Conservation (phyloP, 2,113 vertebrate species). For the Canis aureus region DNA sequence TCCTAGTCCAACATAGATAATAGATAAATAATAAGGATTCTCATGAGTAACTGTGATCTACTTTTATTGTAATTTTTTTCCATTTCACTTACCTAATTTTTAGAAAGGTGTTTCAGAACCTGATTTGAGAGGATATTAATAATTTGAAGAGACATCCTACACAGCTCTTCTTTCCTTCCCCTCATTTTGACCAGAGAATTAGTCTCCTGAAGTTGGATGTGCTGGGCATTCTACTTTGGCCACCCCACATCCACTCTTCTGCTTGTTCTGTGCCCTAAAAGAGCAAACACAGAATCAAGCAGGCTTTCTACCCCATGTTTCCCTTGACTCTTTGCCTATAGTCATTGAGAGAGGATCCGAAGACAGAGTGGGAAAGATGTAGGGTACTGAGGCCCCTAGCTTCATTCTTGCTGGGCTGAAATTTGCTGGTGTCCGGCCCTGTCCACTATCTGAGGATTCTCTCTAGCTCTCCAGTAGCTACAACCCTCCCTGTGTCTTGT, state of each 20-base stretch:
- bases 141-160: neutral
- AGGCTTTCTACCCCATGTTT: neutral
- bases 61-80: neutral
- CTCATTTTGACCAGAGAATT: neutral
- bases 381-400: no score
- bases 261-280: neutral
- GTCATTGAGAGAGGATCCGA: neutral
- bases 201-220: neutral
- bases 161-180: neutral
- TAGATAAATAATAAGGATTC: neutral
- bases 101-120: neutral
- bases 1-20: neutral
- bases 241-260: neutral
- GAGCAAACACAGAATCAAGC: neutral
- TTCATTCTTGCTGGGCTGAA: neutral
- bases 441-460: no score
- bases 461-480: neutral
- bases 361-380: neutral
- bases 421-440: fast-evolving
- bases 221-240: neutral
- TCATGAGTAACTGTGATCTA: neutral
- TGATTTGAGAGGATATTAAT: neutral
- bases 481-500: neutral
- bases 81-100: neutral
- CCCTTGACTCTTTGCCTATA: neutral